Evolutionary conservation across 2,797 vertebrate species (phyloP).

Genomic region (Melanogrammus aeglefinus): DNA sequence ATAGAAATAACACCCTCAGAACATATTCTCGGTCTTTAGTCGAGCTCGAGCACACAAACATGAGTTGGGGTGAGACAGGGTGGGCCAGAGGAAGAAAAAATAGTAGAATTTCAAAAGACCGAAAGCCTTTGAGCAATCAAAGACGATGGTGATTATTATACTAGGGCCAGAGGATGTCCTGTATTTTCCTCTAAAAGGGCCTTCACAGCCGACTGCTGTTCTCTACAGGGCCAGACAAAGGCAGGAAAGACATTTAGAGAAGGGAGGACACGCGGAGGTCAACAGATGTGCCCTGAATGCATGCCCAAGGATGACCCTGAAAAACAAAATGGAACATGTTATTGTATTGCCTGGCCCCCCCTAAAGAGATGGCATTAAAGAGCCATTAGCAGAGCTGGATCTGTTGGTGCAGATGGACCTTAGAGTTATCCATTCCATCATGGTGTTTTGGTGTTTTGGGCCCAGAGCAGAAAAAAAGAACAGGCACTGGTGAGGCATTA

Average conservation of each 20-base stretch:
- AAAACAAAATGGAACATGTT: constrained; percentile 24
- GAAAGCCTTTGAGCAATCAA: constrained; percentile 49
- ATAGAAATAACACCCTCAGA: neutral
- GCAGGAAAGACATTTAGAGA: constrained; percentile 69
- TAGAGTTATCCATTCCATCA: constrained; percentile 19
- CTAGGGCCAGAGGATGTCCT: constrained; percentile 61
- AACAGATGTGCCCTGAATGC: constrained; percentile 57
- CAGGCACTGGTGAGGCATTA: constrained; percentile 30
- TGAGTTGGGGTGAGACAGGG: neutral
- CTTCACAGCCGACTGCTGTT: constrained; percentile 50
- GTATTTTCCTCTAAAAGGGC: constrained; percentile 51
- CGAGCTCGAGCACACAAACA: neutral
- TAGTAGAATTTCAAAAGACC: constrained; percentile 44
- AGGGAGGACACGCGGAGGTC: constrained; percentile 59
- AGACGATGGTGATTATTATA: constrained; percentile 36
- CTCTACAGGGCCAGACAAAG: constrained; percentile 62
- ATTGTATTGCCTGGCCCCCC: constrained; percentile 20
- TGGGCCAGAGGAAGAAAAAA: neutral
- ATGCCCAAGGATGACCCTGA: constrained; percentile 37
- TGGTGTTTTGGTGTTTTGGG: constrained; percentile 13
- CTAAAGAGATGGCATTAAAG: constrained; percentile 33
- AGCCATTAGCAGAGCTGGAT: constrained; percentile 15
- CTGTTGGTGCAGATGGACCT: neutral
- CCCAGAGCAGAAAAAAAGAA: constrained; percentile 8
- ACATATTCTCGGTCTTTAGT: neutral